Evolutionary conservation across 2,888 invertebrate species (phyloP), one percentile per base, ranked within the genome.

Genomic region (Mactromeris polynyma): DNA sequence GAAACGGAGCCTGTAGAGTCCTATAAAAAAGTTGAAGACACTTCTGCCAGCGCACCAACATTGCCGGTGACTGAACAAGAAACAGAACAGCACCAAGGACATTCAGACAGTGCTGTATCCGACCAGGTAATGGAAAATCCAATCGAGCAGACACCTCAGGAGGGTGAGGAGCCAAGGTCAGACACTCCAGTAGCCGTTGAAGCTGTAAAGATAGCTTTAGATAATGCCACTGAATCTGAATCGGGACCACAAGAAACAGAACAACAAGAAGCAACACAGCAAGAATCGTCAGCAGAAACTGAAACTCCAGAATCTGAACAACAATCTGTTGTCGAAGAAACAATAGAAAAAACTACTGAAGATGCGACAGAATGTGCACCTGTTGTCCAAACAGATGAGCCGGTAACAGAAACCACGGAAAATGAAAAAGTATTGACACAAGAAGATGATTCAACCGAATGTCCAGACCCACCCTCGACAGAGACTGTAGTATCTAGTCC

Each of bases 71-170:
- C 46, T 31, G 80, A 85, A 51, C 82, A 85, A 36, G 82, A 87
- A n/a, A 9, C 58, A 33, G 83, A 87, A 17, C 17, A 73, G 26
- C 81, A 69, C 33, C 82, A 89, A 33, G 87, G 82, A 17, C 85
- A 83, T 9, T 89, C 89, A 7, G 89, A 89, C 7, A 89, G 89
- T 85, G 85, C 85, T 33, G 82, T 89, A 31, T 78, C 82, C 11
- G 64, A 78, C 1, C 73, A 73, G 36, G 73, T 79, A 26, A 78
- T 73, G 51, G 85, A 81, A 79, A 82, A 87, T 69, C 84, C 73
- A 26, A 64, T 51, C 64, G 89, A 85, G 17, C 82, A 87, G 83
- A 87, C 84, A 46, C 89, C 82, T 40, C 51, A 64, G n/a, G 78
- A 85, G 46, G 89, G 87, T 19, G 89, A 86, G 33, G 80, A 26